Conservation (phyloP, 2,888 invertebrate genomes). For the Sepiola atlantica region DNA sequence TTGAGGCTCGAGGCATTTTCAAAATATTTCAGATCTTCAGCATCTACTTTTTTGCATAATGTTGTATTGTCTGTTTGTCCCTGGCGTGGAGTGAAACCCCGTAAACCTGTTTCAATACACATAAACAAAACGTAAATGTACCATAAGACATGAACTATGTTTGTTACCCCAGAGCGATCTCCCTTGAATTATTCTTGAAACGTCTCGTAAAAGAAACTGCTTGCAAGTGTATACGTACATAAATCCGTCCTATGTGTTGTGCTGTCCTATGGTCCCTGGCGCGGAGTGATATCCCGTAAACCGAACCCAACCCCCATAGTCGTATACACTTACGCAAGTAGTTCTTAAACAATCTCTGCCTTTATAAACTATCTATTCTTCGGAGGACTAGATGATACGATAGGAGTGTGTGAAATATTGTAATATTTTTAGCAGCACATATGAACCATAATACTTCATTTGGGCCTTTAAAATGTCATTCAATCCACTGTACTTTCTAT, state of each 20-base stretch:
- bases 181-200: too few relatives aligned
- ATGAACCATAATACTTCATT: too few relatives aligned
- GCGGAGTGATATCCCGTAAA: not conserved
- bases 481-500: too few relatives aligned
- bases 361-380: too few relatives aligned
- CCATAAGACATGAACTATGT: not conserved
- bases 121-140: not conserved
- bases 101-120: not conserved
- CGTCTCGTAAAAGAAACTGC: not conserved
- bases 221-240: not conserved
- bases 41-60: too few relatives aligned
- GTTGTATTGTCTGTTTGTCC: not conserved
- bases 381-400: too few relatives aligned
- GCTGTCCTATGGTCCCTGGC: not conserved
- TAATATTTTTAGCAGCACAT: too few relatives aligned
- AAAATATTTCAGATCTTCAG: too few relatives aligned
- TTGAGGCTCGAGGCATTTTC: too few relatives aligned
- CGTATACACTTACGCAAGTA: not conserved
- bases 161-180: not conserved
- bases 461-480: too few relatives aligned
- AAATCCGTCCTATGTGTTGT: not conserved
- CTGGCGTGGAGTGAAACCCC: slow-evolving; percentile 21
- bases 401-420: too few relatives aligned
- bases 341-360: not conserved
- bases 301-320: not conserved